Percentiles rank a stretch among this genome's conserved stretches.
These are phyloP conservation scores for Geopemphigus sp. DNA, from an alignment of 1,140 invertebrate species.

Conservation along the genomic window DNA sequence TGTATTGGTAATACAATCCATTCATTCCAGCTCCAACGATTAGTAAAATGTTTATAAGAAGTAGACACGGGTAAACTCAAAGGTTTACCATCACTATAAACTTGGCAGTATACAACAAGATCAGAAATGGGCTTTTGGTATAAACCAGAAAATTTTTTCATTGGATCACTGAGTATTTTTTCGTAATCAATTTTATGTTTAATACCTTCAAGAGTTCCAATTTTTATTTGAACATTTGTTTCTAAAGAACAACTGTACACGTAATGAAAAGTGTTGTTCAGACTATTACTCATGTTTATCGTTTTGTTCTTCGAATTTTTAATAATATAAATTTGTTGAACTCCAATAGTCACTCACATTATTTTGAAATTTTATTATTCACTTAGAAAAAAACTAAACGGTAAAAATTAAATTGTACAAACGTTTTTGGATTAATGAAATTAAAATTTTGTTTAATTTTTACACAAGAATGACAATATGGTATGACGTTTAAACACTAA, in stretches of 20 bases:
- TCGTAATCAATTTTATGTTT: slow-evolving; percentile 82
- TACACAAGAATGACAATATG: too few relatives aligned
- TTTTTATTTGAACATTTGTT: slow-evolving; percentile 85
- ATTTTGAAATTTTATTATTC: neutral
- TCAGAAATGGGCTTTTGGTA: slow-evolving; percentile 81
- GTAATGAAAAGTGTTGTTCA: slow-evolving; percentile 65
- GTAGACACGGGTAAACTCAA: slow-evolving; percentile 86
- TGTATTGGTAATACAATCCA: slow-evolving; percentile 91
- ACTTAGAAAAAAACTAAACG: neutral
- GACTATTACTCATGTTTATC: neutral
- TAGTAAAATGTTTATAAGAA: slow-evolving; percentile 89
- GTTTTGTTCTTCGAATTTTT: neutral
- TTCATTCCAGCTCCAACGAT: slow-evolving; percentile 97
- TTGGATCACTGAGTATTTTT: slow-evolving; percentile 80
- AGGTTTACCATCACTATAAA: slow-evolving; percentile 78
- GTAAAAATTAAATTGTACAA: too few relatives aligned
- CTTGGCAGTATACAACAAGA: slow-evolving; percentile 81
- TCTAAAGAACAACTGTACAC: slow-evolving; percentile 90
- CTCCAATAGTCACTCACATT: neutral
- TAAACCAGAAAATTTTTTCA: slow-evolving; percentile 86
- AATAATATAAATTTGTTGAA: neutral
- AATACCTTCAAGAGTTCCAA: slow-evolving; percentile 92
- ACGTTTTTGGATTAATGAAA: too few relatives aligned
- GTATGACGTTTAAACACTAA: too few relatives aligned
- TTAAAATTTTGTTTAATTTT: too few relatives aligned